These are phyloP conservation scores for Pristiophorus japonicus DNA, from an alignment of 2,113 vertebrate genomes.

Conservation along the genomic window DNA sequence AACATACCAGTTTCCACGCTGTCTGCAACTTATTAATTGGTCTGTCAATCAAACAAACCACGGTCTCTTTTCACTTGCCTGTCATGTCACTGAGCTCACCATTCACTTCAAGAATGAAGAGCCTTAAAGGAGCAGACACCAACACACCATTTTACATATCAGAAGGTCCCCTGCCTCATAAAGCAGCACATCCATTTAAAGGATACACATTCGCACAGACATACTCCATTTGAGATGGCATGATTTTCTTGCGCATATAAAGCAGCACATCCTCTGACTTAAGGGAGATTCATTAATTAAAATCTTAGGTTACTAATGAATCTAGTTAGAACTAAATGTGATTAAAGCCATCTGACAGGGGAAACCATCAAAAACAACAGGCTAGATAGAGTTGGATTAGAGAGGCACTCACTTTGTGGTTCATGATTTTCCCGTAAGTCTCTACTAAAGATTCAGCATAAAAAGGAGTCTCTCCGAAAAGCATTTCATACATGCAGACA, in stretches of 20 bases:
- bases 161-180: background rate
- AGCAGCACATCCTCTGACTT: no score
- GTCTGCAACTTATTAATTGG: background rate
- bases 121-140: background rate
- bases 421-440: constrained; percentile 99
- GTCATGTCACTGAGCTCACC: background rate
- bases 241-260: no score
- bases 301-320: background rate
- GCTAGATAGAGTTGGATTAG: background rate
- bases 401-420: constrained; percentile 83
- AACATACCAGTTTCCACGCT: background rate
- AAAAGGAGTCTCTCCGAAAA: constrained; percentile 97
- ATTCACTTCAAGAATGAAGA: background rate
- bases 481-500: constrained; percentile 99
- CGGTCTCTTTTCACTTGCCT: background rate
- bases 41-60: background rate
- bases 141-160: background rate
- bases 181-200: background rate
- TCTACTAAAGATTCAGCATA: constrained; percentile 97
- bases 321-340: background rate
- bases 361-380: background rate
- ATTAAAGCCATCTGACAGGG: background rate
- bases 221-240: no score
- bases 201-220: no score
- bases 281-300: no score